Evolutionary conservation across 2,888 invertebrate species (phyloP).

Genomic region (Drosophila vallismaia): DNA sequence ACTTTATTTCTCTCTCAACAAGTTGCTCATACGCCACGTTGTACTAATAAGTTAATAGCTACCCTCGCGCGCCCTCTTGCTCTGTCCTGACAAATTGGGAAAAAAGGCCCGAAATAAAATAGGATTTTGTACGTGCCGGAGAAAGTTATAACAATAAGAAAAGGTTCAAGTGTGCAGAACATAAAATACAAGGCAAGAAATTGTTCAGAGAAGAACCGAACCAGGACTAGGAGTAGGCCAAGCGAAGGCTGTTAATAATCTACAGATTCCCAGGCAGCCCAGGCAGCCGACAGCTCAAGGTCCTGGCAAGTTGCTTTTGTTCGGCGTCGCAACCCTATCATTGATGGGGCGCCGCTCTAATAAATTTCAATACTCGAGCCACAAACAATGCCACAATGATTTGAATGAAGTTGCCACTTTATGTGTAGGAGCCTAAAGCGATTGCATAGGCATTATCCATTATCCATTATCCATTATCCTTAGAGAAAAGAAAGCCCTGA

Average conservation of each 20-base stretch:
- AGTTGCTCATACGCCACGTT: slow-evolving; percentile 68
- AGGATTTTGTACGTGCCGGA: slow-evolving; percentile 65
- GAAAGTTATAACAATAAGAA: slow-evolving; percentile 55
- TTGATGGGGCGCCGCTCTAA: slow-evolving; percentile 46
- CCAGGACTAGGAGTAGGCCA: slow-evolving; percentile 5
- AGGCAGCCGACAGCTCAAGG: slow-evolving; percentile 53
- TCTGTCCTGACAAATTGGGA: slow-evolving; percentile 72
- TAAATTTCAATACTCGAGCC: slow-evolving; percentile 46
- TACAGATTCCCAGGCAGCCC: slow-evolving; percentile 21
- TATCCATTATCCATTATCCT: slow-evolving; percentile 25
- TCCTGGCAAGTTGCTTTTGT: slow-evolving; percentile 18
- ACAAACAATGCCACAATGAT: slow-evolving; percentile 48
- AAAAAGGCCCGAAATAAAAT: slow-evolving; percentile 62
- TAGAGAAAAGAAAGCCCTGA: slow-evolving; percentile 2
- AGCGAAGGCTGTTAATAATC: slow-evolving; percentile 25
- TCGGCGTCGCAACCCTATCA: slow-evolving; percentile 32
- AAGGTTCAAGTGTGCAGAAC: slow-evolving; percentile 30
- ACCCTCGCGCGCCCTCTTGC: slow-evolving; percentile 12
- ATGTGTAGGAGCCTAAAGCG: slow-evolving; percentile 22
- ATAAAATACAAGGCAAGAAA: slow-evolving; percentile 55
- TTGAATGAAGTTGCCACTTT: slow-evolving; percentile 52
- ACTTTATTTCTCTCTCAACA: slow-evolving; percentile 49
- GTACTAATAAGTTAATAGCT: slow-evolving; percentile 72
- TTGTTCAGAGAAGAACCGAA: slow-evolving; percentile 4
- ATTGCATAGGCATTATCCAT: slow-evolving; percentile 33